Conservation (phyloP, 2,888 invertebrate genomes). For the Pimpla rufipes region DNA sequence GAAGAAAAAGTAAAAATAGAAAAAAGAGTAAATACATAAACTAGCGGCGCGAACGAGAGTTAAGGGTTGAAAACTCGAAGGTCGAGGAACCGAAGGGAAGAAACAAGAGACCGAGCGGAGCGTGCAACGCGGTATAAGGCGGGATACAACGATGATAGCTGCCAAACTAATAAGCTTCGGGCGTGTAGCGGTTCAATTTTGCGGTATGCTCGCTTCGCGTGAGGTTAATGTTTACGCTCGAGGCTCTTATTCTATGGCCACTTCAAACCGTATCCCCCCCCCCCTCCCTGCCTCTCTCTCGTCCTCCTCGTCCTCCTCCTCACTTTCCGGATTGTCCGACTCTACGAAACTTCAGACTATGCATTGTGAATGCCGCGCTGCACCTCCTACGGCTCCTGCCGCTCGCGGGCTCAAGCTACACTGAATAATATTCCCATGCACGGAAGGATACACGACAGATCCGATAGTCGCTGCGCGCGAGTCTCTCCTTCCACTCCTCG, state of each 20-base stretch:
- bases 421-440: too few relatives aligned
- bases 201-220: constrained; percentile 44
- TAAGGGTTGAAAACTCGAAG: constrained; percentile 24
- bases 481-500: too few relatives aligned
- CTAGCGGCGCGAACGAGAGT: not conserved
- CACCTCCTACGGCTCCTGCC: too few relatives aligned
- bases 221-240: constrained; percentile 49
- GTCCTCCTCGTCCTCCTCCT: too few relatives aligned
- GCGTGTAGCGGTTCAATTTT: constrained; percentile 50
- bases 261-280: not conserved
- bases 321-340: too few relatives aligned
- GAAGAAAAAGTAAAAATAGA: too few relatives aligned
- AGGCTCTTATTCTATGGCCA: constrained; percentile 12
- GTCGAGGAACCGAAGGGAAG: not conserved
- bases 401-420: too few relatives aligned
- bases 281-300: not conserved
- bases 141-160: constrained; percentile 14
- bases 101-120: not conserved
- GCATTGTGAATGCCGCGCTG: too few relatives aligned
- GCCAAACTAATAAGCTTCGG: constrained; percentile 56
- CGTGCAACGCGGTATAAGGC: not conserved
- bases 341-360: too few relatives aligned
- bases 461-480: too few relatives aligned
- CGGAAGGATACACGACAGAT: too few relatives aligned
- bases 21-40: not conserved